These are phyloP conservation scores for Perognathus longimembris DNA, from an alignment of 2,113 vertebrate species.

Conservation along the genomic window DNA sequence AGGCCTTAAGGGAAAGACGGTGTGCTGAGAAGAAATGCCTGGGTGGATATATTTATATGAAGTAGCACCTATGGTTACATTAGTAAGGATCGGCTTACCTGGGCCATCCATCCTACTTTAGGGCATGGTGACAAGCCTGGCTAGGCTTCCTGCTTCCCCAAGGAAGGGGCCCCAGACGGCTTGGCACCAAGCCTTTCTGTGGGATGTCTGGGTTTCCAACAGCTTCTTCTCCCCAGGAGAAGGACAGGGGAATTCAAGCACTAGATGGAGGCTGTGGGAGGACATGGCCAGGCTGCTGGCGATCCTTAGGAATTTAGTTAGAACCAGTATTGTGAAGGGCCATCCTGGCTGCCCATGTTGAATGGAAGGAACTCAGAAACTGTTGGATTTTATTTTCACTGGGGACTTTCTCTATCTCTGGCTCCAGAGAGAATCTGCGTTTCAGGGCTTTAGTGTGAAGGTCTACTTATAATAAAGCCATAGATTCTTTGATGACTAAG, in stretches of 20 bases:
- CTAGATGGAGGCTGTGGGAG: not conserved
- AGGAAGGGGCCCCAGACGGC: constrained; percentile 76
- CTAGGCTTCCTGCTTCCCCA: constrained; percentile 59
- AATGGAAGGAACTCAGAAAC: not conserved
- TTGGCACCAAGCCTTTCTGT: constrained; percentile 77
- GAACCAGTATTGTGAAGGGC: not conserved
- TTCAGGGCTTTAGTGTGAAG: rapidly evolving
- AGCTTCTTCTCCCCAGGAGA: constrained; percentile 49
- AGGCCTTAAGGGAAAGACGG: not conserved
- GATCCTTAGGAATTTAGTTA: not conserved
- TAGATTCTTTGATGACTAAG: not conserved
- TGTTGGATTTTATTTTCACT: not conserved
- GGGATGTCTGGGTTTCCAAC: constrained; percentile 74
- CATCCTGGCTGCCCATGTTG: not conserved
- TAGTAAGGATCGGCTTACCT: constrained; percentile 70
- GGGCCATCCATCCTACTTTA: constrained; percentile 78
- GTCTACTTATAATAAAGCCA: not conserved
- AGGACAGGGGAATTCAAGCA: not conserved
- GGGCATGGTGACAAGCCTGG: constrained; percentile 76
- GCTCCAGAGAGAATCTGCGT: not conserved
- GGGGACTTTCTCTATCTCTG: not conserved
- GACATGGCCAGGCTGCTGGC: not conserved
- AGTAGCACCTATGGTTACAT: constrained; percentile 77
- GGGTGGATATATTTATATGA: constrained; percentile 74
- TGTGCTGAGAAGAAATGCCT: constrained; percentile 65